Evolutionary conservation across 1,140 invertebrate species (phyloP).

Genomic region (Diorhabda elongata): DNA sequence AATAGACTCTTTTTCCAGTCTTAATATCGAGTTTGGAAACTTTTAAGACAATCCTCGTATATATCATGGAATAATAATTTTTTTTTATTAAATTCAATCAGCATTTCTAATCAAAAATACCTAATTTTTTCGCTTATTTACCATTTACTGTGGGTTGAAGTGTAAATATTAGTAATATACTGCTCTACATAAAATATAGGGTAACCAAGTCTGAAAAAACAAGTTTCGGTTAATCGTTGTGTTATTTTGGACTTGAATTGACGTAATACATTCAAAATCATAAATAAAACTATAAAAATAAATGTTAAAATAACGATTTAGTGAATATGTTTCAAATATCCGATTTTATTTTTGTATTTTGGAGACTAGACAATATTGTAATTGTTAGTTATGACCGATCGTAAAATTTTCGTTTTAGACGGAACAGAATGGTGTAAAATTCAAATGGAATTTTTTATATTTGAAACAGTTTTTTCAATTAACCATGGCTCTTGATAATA

Average conservation of each 20-base stretch:
- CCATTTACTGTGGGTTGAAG: constrained; percentile 2
- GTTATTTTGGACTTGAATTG: neutral
- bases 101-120: neutral
- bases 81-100: neutral
- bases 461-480: neutral
- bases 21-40: too few species aligned
- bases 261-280: too few species aligned
- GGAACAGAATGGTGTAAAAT: constrained; percentile 13
- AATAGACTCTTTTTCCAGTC: too few species aligned
- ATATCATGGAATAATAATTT: too few species aligned
- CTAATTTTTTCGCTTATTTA: constrained; percentile 1
- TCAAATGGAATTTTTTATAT: neutral
- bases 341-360: constrained; percentile 18
- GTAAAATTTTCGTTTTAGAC: constrained; percentile 3
- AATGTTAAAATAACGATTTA: constrained; percentile 11
- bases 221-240: too few species aligned
- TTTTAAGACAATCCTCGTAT: too few species aligned
- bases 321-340: constrained; percentile 8
- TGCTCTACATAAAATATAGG: neutral
- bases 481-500: too few species aligned
- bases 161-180: constrained; percentile 6
- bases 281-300: too few species aligned
- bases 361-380: constrained; percentile 6
- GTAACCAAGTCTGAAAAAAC: too few species aligned
- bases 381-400: neutral